Percentiles rank a stretch among this genome's conserved stretches.
Conservation (phyloP, 64 coral and sea anemone species). For the Pachyseris speciosa region DNA sequence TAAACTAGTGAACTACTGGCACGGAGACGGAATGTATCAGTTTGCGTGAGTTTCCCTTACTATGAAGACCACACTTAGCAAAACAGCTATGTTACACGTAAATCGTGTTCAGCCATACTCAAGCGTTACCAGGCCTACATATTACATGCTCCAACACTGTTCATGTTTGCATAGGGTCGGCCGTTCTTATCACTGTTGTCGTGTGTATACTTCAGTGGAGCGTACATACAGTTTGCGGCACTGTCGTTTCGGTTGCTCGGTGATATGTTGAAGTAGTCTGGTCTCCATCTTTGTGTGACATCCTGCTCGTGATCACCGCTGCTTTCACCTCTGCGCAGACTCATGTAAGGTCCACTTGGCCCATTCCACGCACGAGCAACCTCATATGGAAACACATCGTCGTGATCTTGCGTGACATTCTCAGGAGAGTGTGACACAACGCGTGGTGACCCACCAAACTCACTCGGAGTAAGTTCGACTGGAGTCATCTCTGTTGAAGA, state of each 20-base stretch:
- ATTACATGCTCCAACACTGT: background rate
- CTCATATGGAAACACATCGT: conserved; percentile 28
- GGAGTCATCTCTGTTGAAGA: background rate
- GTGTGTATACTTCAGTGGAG: background rate
- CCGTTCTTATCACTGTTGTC: background rate
- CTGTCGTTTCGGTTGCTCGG: conserved; percentile 44
- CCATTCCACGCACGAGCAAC: background rate
- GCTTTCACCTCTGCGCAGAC: background rate
- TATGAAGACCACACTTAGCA: background rate
- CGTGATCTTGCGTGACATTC: background rate
- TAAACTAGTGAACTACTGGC: no score
- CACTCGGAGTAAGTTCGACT: background rate
- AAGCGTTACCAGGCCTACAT: background rate
- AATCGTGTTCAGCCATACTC: background rate
- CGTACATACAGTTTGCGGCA: conserved; percentile 37
- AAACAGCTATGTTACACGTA: no score
- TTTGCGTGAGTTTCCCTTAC: no score
- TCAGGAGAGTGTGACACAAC: background rate
- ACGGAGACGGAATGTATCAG: no score
- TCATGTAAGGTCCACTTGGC: background rate
- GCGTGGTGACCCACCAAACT: background rate
- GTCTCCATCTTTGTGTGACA: background rate
- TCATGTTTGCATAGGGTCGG: background rate
- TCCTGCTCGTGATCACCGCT: background rate
- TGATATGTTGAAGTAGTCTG: conserved; percentile 39